Conservation (phyloP, 2,888 invertebrate species). For the Dynastes grantii region DNA sequence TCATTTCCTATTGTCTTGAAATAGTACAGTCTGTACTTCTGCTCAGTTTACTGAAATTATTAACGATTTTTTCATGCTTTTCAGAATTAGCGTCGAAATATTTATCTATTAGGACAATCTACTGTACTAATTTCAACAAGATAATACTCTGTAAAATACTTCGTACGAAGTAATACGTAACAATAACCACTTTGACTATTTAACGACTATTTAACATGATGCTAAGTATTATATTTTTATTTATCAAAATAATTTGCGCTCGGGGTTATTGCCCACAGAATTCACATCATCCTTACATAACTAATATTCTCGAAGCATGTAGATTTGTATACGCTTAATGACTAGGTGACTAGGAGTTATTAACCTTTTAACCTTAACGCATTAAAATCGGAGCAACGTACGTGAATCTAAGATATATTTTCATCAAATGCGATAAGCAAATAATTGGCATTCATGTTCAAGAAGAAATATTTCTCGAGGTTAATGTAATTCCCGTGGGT, state of each 20-base stretch:
- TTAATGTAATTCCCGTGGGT: not conserved
- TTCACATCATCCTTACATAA: not conserved
- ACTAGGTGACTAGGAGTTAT: constrained; percentile 6
- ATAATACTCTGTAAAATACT: too few relatives aligned
- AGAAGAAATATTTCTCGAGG: constrained; percentile 15
- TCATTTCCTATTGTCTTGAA: too few relatives aligned
- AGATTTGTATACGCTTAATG: too few relatives aligned
- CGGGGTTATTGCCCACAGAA: not conserved
- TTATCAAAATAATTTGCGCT: not conserved
- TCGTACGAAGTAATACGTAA: too few relatives aligned
- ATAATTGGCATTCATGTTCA: not conserved
- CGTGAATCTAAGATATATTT: not conserved
- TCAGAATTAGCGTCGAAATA: too few relatives aligned
- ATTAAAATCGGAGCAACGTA: not conserved
- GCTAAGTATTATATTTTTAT: not conserved
- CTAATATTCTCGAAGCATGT: constrained; percentile 13
- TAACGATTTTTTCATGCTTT: too few relatives aligned
- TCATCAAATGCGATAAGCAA: not conserved
- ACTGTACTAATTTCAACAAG: too few relatives aligned
- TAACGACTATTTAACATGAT: not conserved
- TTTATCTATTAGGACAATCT: too few relatives aligned
- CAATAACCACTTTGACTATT: too few relatives aligned
- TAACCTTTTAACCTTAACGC: constrained; percentile 8
- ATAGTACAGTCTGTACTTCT: too few relatives aligned
- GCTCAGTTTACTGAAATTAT: too few relatives aligned